Conservation (phyloP, 2,888 invertebrate genomes). For the Orchesellides sinensis region DNA sequence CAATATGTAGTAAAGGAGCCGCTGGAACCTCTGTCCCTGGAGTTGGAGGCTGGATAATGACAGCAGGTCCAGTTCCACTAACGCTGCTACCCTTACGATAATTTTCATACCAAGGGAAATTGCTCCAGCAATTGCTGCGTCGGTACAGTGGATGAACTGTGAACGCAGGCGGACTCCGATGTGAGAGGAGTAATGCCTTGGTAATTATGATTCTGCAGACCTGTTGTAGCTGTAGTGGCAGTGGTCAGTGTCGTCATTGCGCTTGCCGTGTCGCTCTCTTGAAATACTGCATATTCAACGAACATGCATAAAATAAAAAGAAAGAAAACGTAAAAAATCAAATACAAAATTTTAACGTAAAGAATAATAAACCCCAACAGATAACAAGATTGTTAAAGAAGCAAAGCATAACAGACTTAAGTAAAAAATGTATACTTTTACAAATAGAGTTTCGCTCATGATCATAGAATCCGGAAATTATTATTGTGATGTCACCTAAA, state of each 20-base stretch:
- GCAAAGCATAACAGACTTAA: no score
- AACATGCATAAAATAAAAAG: not conserved
- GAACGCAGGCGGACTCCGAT: slow-evolving; percentile 40
- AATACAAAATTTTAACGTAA: not conserved
- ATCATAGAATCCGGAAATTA: no score
- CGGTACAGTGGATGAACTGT: not conserved
- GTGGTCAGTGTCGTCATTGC: slow-evolving; percentile 67
- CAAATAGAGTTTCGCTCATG: no score
- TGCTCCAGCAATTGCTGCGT: not conserved
- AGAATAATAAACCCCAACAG: no score
- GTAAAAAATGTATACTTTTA: no score
- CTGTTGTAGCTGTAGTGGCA: slow-evolving; percentile 48
- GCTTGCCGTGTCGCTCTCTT: slow-evolving; percentile 68
- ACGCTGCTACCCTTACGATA: not conserved
- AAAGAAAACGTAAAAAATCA: not conserved
- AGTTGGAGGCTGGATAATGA: not conserved
- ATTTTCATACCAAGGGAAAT: not conserved
- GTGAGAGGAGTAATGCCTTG: slow-evolving; percentile 49
- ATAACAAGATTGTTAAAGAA: no score
- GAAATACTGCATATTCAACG: slow-evolving; percentile 53
- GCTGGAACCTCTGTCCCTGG: no score
- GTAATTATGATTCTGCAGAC: not conserved
- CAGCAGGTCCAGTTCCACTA: not conserved
- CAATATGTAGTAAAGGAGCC: no score
- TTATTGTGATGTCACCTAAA: no score